A percentile compares a stretch with the other conserved stretches of the same genome.
Conservation (phyloP, 2,113 vertebrate species). For the Electrona antarctica region DNA sequence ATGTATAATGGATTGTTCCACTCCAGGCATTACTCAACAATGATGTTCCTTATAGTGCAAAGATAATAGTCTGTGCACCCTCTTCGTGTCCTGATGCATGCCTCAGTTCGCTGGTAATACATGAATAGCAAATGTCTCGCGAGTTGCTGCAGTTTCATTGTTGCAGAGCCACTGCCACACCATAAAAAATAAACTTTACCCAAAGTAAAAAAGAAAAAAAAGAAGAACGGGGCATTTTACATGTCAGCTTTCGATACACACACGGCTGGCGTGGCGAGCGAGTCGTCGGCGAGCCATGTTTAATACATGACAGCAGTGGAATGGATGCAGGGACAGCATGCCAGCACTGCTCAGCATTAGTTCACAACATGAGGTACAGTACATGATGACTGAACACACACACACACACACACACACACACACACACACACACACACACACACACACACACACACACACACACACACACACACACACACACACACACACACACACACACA, state of each 20-base stretch:
- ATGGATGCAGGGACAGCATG: slow-evolving; percentile 15
- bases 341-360: slow-evolving; percentile 13
- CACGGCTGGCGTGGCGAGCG: not conserved
- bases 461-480: not conserved
- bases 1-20: slow-evolving; percentile 1
- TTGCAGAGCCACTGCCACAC: too few species aligned
- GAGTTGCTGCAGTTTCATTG: too few species aligned
- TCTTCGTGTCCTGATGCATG: not conserved
- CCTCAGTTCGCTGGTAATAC: not conserved
- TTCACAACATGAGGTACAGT: not conserved
- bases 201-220: not conserved
- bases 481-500: not conserved
- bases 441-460: not conserved
- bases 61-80: slow-evolving; percentile 6
- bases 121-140: too few species aligned
- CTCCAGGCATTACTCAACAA: not conserved
- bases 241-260: not conserved
- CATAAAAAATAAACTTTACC: not conserved
- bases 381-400: not conserved
- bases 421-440: slow-evolving; percentile 1
- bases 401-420: slow-evolving; percentile 4
- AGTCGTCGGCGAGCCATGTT: slow-evolving; percentile 20
- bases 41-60: slow-evolving; percentile 8
- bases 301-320: slow-evolving; percentile 7
- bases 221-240: not conserved